A percentile compares a stretch with the other conserved stretches of the same genome.
phyloP scores from a whole-genome alignment of 2,797 vertebrate genomes.

The Gallinago nigripennis region DNA sequence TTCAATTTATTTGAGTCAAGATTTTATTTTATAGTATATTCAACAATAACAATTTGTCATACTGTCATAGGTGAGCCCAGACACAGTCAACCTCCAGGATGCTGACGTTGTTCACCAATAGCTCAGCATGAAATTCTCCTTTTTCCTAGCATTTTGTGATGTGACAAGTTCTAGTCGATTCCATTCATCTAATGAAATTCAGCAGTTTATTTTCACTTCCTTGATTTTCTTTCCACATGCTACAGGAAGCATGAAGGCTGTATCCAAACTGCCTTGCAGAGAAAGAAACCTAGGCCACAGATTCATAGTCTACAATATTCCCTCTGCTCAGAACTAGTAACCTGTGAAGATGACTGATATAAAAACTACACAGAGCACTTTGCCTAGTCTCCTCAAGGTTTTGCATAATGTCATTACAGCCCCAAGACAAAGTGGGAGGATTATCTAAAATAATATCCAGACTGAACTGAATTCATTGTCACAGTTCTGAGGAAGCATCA shows the following conservation, averaged over 20 bases:
- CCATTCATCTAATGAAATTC: not conserved
- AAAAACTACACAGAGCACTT: not conserved
- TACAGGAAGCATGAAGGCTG: not conserved
- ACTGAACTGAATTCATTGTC: not conserved
- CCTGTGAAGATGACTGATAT: not conserved
- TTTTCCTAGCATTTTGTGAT: not conserved
- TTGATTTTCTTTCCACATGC: not conserved
- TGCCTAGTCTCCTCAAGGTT: not conserved
- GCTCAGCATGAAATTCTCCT: not conserved
- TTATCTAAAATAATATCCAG: not conserved
- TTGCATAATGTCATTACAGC: not conserved
- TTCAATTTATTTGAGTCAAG: not conserved
- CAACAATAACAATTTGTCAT: not conserved
- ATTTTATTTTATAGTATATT: not conserved
- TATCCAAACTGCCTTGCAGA: not conserved
- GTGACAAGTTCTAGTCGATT: not conserved
- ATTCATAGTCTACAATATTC: fast-evolving
- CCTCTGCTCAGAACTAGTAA: not conserved
- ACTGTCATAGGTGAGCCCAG: not conserved
- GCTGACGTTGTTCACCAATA: not conserved
- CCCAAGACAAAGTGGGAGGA: not conserved
- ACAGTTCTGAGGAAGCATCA: not conserved
- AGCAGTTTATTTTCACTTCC: not conserved
- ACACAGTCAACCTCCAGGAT: not conserved
- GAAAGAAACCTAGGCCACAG: not conserved